Evolutionary conservation across 2,797 vertebrate genomes (phyloP), one percentile per base, ranked within the genome.

Genomic region (Danio aesculapii): DNA sequence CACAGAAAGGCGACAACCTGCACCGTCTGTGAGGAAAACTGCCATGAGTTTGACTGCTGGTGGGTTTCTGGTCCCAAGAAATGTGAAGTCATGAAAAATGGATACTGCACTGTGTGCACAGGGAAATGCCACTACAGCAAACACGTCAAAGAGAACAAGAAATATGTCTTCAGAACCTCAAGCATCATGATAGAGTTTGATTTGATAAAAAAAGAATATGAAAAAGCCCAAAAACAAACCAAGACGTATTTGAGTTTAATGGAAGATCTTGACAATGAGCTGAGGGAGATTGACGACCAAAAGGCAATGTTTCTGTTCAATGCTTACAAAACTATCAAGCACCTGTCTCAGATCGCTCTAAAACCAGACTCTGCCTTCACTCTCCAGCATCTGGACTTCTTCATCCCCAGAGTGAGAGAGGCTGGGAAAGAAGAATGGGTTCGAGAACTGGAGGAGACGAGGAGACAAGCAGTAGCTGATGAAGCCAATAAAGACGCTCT

Each of bases 1-100:
- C 1, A 30, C 30, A 30, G 30, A 30, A 30, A 30, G 30, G 30
- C 30, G 30, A 30, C 30, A 3, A 30, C 30, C 30, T 30, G 30
- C 30, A 30, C 30, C 1, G 30, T 30, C 30, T 30, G 30, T 30
- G 30, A 30, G 30, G 30, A 30, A 3, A 30, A 30, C 30, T 30
- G 30, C 30, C 30, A 30, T 30, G 30, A 30, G 64, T 14, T 49
- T 7, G 46, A 49, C 17, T 67, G 64, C 64, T 67, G 64, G 64
- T 67, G 64, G 64, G 64, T 49, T 67, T 67, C 64, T 49, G 12
- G 49, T 49, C 64, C 64, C 12, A 68, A 46, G 1, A 68, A 68
- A 68, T 68, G 46, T 49, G 17, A 68, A 68, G 64, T 68, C 7
- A 68, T 68, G 46, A 68, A 49, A 13, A 49, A 49, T 0, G 46